Conservation (phyloP, 2,113 vertebrate genomes). For the Lates calcarifer region DNA sequence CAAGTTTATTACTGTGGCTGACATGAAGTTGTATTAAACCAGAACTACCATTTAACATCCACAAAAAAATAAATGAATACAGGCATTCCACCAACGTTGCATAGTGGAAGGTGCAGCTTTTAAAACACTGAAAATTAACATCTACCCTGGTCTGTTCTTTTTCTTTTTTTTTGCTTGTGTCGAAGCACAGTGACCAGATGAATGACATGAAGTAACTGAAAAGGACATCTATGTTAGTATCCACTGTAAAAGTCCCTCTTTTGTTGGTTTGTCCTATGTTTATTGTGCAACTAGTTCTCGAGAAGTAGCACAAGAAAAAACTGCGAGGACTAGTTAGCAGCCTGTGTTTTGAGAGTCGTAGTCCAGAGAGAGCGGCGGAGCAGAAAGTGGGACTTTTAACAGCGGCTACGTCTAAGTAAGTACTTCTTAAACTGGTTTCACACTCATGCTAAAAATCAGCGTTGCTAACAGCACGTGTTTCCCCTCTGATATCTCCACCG, state of each 20-base stretch:
- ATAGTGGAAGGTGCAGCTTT: constrained; percentile 68
- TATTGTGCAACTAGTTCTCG: background rate
- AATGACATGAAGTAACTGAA: constrained; percentile 2
- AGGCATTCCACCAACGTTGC: constrained; percentile 48
- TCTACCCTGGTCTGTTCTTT: background rate
- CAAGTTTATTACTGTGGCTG: no score
- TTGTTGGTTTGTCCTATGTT: background rate
- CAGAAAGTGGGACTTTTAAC: background rate
- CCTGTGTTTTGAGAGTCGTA: background rate
- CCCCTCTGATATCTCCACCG: constrained; percentile 12
- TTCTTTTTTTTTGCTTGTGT: background rate
- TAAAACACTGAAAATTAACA: constrained; percentile 39
- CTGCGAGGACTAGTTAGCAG: background rate
- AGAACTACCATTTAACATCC: constrained; percentile 20
- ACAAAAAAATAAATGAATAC: background rate
- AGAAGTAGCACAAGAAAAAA: background rate
- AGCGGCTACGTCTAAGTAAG: constrained; percentile 46
- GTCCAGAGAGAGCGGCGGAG: constrained; percentile 16
- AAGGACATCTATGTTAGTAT: background rate
- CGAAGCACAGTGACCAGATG: constrained; percentile 21
- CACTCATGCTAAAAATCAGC: constrained; percentile 61
- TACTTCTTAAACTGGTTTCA: constrained; percentile 50
- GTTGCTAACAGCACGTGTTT: constrained; percentile 4
- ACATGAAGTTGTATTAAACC: no score
- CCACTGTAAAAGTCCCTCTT: background rate